phyloP scores from a whole-genome alignment of 2,797 vertebrate genomes.

The Ambastaia sidthimunki region DNA sequence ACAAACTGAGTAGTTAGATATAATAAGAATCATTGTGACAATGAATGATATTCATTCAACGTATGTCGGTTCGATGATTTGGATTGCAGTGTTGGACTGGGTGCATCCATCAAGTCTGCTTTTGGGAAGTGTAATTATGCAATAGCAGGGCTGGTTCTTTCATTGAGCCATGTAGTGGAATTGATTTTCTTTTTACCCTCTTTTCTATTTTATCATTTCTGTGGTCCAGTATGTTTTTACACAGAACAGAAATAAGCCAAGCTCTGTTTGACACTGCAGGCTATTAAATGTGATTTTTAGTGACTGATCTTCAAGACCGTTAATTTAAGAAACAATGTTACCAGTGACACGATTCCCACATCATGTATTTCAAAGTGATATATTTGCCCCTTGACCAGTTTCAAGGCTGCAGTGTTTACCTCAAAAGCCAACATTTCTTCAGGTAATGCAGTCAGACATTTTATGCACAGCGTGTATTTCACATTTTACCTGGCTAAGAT shows the following conservation, averaged over 20 bases:
- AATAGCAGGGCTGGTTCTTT: conserved; percentile 46
- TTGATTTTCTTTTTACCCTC: conserved; percentile 10
- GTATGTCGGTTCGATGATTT: conserved; percentile 51
- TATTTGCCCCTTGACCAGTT: background rate
- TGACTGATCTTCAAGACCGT: background rate
- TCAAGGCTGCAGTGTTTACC: background rate
- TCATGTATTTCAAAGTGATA: background rate
- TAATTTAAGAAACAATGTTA: background rate
- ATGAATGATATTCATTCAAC: conserved; percentile 17
- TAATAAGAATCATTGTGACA: conserved; percentile 65
- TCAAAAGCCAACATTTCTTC: background rate
- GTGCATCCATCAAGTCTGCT: conserved; percentile 48
- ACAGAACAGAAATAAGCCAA: conserved; percentile 8
- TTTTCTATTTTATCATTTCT: no score
- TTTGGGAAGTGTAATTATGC: conserved; percentile 55
- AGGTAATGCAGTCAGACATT: background rate
- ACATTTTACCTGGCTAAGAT: conserved; percentile 10
- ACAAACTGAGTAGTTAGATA: conserved; percentile 24
- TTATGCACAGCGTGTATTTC: background rate
- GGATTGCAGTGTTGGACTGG: conserved; percentile 47
- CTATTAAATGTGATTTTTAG: conserved; percentile 19
- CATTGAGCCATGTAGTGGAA: conserved; percentile 56
- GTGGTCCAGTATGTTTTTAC: background rate
- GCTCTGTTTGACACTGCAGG: conserved; percentile 21
- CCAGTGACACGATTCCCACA: background rate